A percentile compares a stretch with the other conserved stretches of the same genome.
These are phyloP conservation scores for Eumacrocentrus americanus DNA, from an alignment of 2,888 invertebrate species.

Conservation along the genomic window DNA sequence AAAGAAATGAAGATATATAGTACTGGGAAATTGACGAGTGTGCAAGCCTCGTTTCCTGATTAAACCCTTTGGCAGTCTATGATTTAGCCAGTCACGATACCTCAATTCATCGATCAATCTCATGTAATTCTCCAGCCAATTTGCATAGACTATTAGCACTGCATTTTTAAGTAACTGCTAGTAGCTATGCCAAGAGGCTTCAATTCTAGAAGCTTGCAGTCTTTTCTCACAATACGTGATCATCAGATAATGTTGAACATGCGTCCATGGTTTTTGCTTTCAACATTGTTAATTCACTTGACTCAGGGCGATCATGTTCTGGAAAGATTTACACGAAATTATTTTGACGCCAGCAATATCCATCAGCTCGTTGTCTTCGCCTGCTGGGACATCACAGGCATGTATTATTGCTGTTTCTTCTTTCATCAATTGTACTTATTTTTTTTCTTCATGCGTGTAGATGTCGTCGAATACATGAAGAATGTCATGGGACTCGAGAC, in stretches of 20 bases:
- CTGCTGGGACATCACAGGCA: constrained; percentile 12
- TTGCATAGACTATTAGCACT: constrained; percentile 2
- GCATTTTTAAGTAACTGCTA: neutral
- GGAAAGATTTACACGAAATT: neutral
- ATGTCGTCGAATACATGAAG: constrained; percentile 8
- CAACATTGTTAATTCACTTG: neutral
- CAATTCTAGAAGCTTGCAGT: no score
- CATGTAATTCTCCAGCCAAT: neutral
- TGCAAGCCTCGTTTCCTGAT: neutral
- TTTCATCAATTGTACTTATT: neutral
- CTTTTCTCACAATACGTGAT: no score
- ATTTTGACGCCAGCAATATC: constrained; percentile 1
- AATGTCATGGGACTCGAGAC: constrained; percentile 31
- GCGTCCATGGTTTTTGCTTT: no score
- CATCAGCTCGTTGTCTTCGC: constrained; percentile 18
- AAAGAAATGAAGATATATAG: no score
- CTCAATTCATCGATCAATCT: neutral
- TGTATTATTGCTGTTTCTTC: neutral
- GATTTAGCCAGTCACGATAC: constrained; percentile 8
- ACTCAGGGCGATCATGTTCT: neutral
- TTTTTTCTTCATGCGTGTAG: neutral
- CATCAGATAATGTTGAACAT: no score
- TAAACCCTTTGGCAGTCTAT: neutral
- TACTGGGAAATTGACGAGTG: no score
- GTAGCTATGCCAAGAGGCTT: no score